Percentiles rank a stretch among this genome's conserved stretches.
These are phyloP conservation scores for Somateria mollissima DNA, from an alignment of 2,797 vertebrate genomes.

Conservation along the genomic window DNA sequence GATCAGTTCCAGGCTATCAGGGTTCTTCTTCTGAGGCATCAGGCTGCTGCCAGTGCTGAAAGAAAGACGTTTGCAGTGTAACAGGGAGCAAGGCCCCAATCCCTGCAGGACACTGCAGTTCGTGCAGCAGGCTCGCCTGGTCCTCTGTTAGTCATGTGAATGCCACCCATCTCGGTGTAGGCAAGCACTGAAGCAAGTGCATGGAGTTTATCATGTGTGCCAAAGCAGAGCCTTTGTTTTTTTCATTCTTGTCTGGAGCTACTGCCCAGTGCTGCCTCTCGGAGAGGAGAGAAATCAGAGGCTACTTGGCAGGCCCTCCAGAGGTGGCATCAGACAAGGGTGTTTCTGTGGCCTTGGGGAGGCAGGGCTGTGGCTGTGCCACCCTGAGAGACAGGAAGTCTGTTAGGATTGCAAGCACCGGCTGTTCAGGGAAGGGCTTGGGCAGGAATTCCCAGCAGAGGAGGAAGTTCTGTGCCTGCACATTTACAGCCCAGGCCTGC, in stretches of 20 bases:
- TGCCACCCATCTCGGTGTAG: neutral
- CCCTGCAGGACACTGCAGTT: neutral
- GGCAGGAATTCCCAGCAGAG: neutral
- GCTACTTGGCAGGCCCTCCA: fast-evolving
- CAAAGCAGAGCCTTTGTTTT: neutral
- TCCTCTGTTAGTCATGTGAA: too few species aligned
- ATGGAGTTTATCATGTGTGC: neutral
- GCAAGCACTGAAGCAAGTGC: neutral
- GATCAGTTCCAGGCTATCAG: slow-evolving; percentile 95
- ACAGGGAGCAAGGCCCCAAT: neutral
- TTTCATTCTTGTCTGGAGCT: neutral
- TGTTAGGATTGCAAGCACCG: neutral
- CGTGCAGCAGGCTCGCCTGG: fast-evolving
- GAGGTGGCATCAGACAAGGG: too few species aligned
- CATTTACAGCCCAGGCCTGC: neutral
- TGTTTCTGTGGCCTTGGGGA: neutral
- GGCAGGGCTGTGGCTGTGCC: neutral
- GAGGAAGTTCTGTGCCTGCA: neutral
- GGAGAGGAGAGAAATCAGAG: neutral
- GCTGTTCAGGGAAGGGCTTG: neutral
- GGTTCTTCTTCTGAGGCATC: slow-evolving; percentile 99
- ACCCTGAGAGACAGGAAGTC: neutral
- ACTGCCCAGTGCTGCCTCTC: neutral
- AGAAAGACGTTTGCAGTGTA: neutral
- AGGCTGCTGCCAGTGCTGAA: slow-evolving; percentile 93